Evolutionary conservation across 1,140 invertebrate genomes (phyloP), one percentile per base, ranked within the genome.

Genomic region (Macrobrachium rosenbergii): DNA sequence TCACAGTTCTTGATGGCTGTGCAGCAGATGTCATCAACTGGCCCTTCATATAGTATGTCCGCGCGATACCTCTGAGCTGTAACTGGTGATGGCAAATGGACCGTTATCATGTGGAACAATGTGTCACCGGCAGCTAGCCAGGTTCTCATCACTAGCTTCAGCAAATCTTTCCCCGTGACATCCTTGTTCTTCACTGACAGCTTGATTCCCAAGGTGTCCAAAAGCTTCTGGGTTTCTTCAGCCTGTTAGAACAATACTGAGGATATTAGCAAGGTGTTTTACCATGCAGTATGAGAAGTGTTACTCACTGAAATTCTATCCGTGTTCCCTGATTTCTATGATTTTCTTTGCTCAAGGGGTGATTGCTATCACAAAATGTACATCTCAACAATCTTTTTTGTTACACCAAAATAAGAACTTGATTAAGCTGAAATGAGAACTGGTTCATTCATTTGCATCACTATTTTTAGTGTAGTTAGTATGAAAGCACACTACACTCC

Each of bases 41-140:
- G 99, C 93, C 97, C 99, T 94, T 99, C 98, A 92, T 98, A 99
- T 92, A 99, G 94, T 96, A 99, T 97, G 94, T 99, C 99, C 96
- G 98, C 98, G 94, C 99, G 95, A 94, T 99, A 99, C 92, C 97
- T 98, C 93, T 99, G 99, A 88, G 99, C 98, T 84, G 97, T 97
- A 43, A 99, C 98, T 63, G 99, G 99, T 45, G 99, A 99, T 88
- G 99, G 99, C 91, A 99, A 94, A 92, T 99, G 99, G 92, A 99
- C 99, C 92, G 98, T 98, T 93, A 99, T 99, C 99, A 99, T 99
- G 94, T 99, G 98, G 94, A 99, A 96, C 90, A 99, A 93, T 92
- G 99, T 98, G 93, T 99, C 99, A 91, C 99, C 99, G 93, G 99
- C 99, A 87, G 99, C 99, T 91, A 99, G 94, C 99, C 99, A 99